Evolutionary conservation across 2,888 invertebrate species (phyloP).

Genomic region (Unio pictorum): DNA sequence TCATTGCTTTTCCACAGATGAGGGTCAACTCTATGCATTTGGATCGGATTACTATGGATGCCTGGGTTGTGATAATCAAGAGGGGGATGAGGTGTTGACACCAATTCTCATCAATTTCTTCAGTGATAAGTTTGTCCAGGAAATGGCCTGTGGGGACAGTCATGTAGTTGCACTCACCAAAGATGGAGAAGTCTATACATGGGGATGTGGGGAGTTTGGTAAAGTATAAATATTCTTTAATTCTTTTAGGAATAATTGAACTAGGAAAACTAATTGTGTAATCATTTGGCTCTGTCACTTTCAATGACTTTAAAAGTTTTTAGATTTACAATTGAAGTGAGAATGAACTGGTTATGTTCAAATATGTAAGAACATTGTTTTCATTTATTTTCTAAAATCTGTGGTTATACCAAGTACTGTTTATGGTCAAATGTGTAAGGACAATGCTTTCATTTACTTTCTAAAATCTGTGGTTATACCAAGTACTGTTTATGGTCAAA

Average conservation of each 20-base stretch:
- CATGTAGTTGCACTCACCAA: conserved; percentile 66
- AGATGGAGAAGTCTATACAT: conserved; percentile 66
- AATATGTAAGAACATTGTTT: not conserved
- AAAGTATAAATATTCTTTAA: conserved; percentile 14
- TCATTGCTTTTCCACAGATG: conserved; percentile 48
- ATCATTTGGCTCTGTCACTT: too few relatives aligned
- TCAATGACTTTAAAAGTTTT: too few relatives aligned
- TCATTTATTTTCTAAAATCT: too few relatives aligned
- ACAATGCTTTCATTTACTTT: too few relatives aligned
- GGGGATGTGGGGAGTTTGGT: conserved; percentile 71
- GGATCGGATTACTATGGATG: conserved; percentile 71
- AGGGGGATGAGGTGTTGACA: conserved; percentile 56
- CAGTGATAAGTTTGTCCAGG: conserved; percentile 48
- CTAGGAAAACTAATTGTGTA: not conserved
- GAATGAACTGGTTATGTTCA: not conserved
- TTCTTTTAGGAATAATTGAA: not conserved
- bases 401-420: too few relatives aligned
- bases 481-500: too few relatives aligned
- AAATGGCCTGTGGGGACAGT: conserved; percentile 66
- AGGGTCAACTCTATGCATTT: conserved; percentile 65
- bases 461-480: too few relatives aligned
- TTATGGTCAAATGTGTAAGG: too few relatives aligned
- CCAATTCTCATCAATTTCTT: conserved; percentile 59
- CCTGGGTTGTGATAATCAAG: conserved; percentile 59
- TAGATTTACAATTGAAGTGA: too few relatives aligned